Evolutionary conservation across 2,888 invertebrate species (phyloP), one percentile per base, ranked within the genome.

Genomic region (Sinohyriopsis cumingii): DNA sequence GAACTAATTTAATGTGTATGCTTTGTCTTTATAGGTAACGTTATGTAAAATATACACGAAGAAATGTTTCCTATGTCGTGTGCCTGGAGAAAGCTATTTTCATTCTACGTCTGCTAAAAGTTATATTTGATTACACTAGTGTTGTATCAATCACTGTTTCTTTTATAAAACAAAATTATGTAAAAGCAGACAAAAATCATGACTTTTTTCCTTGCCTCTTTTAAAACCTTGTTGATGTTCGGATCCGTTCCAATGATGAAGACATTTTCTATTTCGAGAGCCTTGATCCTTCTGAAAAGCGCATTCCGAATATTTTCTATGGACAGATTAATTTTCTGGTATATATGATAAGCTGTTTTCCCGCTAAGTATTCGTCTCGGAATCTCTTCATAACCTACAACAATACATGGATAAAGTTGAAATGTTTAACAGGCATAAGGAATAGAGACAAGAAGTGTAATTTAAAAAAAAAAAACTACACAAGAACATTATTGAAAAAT

Each of bases 281-380:
- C 95, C 94, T 28, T 95, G 91, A 69, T 95, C 91, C 86, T 94
- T 93, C 71, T 92, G 92, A 77, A 53, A 92, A 78, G 65, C 59
- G 84, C 84, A 4, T 77, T 73, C 28, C 74, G 62, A 0, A 82
- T 69, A 12, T 79, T 93, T 92, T 71, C 92, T 91, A 55, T 92
- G 5, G 74, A 76, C 6, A 81, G 77, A 20, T 78, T 77, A 64
- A 89, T 93, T 66, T 79, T 79, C 20, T 87, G 80, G 75, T 97
- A 96, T 1, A 97, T 94, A 89, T 97, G 97, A 18, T 97, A 92
- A 0, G 96, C 95, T 9, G 96, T 95, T 69, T 97, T 94, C 88
- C 97, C 97, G 90, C 96, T 94, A 56, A 97, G 91, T 15, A 97
- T 91, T 18, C 96, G 95, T 90, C 96, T 96, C 90, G 96, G 97